Base-by-base conservation (phyloP, 2,113 vertebrate genomes). In the Larimichthys crocea region DNA sequence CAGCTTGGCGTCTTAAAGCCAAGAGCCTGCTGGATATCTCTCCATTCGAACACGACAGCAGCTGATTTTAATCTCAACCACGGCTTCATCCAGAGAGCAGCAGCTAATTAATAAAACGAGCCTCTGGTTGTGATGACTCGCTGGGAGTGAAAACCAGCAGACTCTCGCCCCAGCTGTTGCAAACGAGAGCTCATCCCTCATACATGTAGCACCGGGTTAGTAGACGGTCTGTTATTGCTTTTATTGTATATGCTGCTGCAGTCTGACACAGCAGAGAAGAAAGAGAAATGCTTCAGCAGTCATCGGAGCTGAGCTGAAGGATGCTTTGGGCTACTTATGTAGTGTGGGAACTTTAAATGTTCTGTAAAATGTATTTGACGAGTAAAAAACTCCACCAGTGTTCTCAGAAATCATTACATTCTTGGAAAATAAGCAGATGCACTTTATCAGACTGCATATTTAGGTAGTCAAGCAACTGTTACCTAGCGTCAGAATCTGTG, bases 61-160 rank as follows among this genome's bases (percentile, higher is more conserved):
- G 61, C 75, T 72, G 80, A 77, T 72, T 83, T 46, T 14, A 83
- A 72, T 72, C 80, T 29, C 16, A 40, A n/a, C 46, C 72, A 2
- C 19, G 14, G n/a, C 60, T 29, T 64, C 73, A 44, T 31, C n/a
- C 46, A 0, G 15, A 63, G 31, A 11, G 29, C 48, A 22, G 57
- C 60, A 35, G 52, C 59, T 65, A 15, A 77, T 72, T 57, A 46
- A 66, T n/a, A 3, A 53, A 68, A 26, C 3, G 29, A 69, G 67
- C 46, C 48, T 17, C 55, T 5, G 35, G 48, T 26, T 63, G 66
- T n/a, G 61, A n/a, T 35, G 48, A 55, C 50, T 40, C 0, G 0
- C 15, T 31, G 0, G 55, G 31, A 52, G 20, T 3, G 9, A 16
- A 19, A 55, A 17, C 14, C 52, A 6, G 44, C 70, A 48, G 68